phyloP scores from a whole-genome alignment of 1,140 invertebrate genomes.

The Macrotrachela quadricornifera region DNA sequence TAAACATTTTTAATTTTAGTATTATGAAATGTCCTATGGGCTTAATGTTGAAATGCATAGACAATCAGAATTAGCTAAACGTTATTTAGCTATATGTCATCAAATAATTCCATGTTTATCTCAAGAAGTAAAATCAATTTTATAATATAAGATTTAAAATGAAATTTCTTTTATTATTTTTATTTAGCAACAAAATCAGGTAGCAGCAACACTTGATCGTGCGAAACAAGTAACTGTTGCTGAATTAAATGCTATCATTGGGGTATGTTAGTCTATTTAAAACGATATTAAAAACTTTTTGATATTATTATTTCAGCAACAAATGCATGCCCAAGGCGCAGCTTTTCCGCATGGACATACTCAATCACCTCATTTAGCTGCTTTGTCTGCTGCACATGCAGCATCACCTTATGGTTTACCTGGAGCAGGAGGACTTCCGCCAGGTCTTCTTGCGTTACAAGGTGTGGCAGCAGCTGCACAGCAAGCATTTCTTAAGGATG shows the following conservation, averaged over 20 bases:
- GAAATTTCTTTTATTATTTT: not conserved
- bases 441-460: slow-evolving; percentile 15
- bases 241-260: slow-evolving; percentile 78
- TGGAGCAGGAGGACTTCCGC: slow-evolving; percentile 9
- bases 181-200: slow-evolving; percentile 71
- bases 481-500: too few species aligned
- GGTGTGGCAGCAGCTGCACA: too few species aligned
- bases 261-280: slow-evolving; percentile 26
- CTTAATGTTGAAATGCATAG: slow-evolving; percentile 99
- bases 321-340: slow-evolving; percentile 59
- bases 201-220: slow-evolving; percentile 84
- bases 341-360: not conserved
- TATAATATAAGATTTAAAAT: not conserved
- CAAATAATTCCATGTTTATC: slow-evolving; percentile 87
- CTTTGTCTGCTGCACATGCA: too few species aligned
- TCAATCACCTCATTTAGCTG: not conserved
- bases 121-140: slow-evolving; percentile 46
- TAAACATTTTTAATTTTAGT: slow-evolving; percentile 55
- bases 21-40: slow-evolving; percentile 98
- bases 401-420: too few species aligned
- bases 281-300: not conserved
- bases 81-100: slow-evolving; percentile 80
- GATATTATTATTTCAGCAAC: slow-evolving; percentile 36
- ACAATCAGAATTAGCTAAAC: slow-evolving; percentile 94
- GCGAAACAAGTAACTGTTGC: slow-evolving; percentile 98